Percentiles rank a stretch among this genome's conserved stretches.
These are phyloP conservation scores for Natrix natrix DNA, from an alignment of 2,797 vertebrate genomes.

Conservation along the genomic window DNA sequence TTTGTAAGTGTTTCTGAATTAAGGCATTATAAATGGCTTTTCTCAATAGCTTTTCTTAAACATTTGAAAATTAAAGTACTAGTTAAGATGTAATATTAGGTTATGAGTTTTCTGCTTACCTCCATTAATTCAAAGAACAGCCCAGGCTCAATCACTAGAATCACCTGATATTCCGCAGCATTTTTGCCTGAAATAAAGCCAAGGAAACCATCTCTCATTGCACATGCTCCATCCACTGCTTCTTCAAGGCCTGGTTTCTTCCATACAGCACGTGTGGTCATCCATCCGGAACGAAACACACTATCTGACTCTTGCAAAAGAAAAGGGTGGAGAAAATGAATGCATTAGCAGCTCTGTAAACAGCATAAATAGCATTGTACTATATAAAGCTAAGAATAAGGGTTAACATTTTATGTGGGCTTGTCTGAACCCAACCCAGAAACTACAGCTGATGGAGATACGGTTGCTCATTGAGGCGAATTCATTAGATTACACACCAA, in stretches of 20 bases:
- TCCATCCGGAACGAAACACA: conserved; percentile 91
- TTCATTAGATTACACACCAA: background rate
- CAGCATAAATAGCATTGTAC: background rate
- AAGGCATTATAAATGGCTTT: background rate
- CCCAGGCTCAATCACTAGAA: conserved; percentile 86
- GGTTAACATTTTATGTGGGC: background rate
- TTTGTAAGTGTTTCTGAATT: background rate
- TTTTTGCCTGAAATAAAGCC: conserved; percentile 87
- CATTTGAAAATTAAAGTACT: background rate
- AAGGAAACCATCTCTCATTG: conserved; percentile 90
- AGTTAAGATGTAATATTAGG: background rate
- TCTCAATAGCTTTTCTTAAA: background rate
- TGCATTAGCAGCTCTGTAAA: background rate
- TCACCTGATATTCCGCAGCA: conserved; percentile 77
- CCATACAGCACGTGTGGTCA: conserved; percentile 87
- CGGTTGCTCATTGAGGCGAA: background rate
- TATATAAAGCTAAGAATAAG: background rate
- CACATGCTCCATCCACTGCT: conserved; percentile 88
- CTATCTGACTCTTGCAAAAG: conserved; percentile 75
- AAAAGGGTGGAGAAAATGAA: background rate
- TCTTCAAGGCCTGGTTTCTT: conserved; percentile 91
- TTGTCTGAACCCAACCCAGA: background rate
- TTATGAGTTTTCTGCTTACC: conserved; percentile 68
- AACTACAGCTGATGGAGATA: background rate
- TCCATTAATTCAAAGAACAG: conserved; percentile 95